Conservation (phyloP, 2,888 invertebrate genomes). For the Galerucella nymphaeae region DNA sequence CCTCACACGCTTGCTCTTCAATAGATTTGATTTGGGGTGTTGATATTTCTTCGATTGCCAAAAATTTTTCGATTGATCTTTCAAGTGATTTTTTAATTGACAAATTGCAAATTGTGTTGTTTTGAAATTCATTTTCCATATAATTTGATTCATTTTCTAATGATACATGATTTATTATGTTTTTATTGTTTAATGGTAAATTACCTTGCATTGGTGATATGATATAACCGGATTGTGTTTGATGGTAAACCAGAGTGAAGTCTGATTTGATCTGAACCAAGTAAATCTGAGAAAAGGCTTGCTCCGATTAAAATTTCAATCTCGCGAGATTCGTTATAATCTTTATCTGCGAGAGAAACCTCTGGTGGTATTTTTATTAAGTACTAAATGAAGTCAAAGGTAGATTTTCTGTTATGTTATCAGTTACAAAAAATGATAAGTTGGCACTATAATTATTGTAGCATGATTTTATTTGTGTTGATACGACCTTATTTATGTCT, state of each 20-base stretch:
- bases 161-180: too few species aligned
- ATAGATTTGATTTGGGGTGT: background rate
- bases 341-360: background rate
- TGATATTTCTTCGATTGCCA: too few species aligned
- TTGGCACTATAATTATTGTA: too few species aligned
- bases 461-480: too few species aligned
- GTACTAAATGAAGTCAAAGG: background rate
- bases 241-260: too few species aligned
- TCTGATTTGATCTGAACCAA: background rate
- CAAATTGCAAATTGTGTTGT: too few species aligned
- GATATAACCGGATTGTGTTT: constrained; percentile 1
- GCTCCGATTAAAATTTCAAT: constrained; percentile 3
- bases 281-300: background rate
- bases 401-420: constrained; percentile 1
- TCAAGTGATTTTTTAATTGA: too few species aligned
- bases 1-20: background rate
- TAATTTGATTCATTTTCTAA: too few species aligned
- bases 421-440: background rate
- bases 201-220: background rate
- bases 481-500: too few species aligned
- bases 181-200: background rate
- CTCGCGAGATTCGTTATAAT: background rate
- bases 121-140: too few species aligned
- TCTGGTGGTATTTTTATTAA: background rate
- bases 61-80: too few species aligned